Base-by-base conservation (phyloP, 2,113 vertebrate species). In the Circaetus gallicus region DNA sequence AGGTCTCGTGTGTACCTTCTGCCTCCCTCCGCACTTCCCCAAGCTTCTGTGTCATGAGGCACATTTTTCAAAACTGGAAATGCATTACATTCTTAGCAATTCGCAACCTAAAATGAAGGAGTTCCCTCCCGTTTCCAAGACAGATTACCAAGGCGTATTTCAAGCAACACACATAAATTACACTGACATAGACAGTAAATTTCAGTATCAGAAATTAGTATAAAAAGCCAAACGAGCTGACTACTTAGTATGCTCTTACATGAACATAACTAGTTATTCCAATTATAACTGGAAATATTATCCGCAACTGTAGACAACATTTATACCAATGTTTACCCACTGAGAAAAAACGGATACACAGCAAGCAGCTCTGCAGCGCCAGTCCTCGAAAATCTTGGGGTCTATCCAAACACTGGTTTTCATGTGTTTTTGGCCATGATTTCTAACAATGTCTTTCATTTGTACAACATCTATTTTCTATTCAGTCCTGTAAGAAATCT, bases 371-470 rank as follows among this genome's bases (percentile, higher is more conserved):
- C 56, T 78, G 47, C 52, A 96, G 47, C 3, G 0, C 26, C 32
- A 25, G n/a, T 20, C 17, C 72, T 59, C 3, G 34, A 86, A 97
- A 89, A 95, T 36, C 31, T 3, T 84, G 72, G 47, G 1, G 36
- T 83, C 86, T 78, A 89, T 92, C 88, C 87, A 94, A 88, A 90
- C n/a, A 42, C 16, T 63, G 40, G 1, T 91, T 90, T 83, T 55
- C 63, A 81, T 73, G 69, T 62, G 63, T 0, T 89, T 90, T 76
- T 89, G 83, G 80, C 52, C 52, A 69, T 7, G 17, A 74, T 36
- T 78, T 93, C 88, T 71, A 95, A 93, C 47, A 95, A 94, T 62
- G 81, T 9, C 65, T 95, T 93, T 86, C 34, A 11, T 84, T 89
- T 86, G 28, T 63, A 82, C 55, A 84, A 82, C 55, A 84, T 70